Percentiles rank a stretch among this genome's conserved stretches.
Conservation (phyloP, 2,113 vertebrate genomes). For the Phoxinus phoxinus region DNA sequence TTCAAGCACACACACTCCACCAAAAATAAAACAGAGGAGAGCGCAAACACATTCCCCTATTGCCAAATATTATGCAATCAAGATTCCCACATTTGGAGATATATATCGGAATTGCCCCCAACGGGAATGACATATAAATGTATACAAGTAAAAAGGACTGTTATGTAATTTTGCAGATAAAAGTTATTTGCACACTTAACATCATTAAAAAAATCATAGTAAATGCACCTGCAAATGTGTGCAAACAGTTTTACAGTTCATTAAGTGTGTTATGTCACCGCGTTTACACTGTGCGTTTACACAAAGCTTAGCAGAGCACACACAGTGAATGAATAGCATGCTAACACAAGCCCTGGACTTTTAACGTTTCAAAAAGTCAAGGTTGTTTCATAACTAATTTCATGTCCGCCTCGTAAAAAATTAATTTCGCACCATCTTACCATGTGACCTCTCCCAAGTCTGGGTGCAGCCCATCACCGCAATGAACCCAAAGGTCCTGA, state of each 20-base stretch:
- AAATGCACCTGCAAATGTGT: not conserved
- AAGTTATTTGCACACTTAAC: slow-evolving; percentile 1
- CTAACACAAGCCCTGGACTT: not conserved
- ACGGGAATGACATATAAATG: too few relatives aligned
- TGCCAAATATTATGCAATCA: not conserved
- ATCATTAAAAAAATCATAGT: not conserved
- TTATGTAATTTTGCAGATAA: too few relatives aligned
- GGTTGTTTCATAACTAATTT: not conserved
- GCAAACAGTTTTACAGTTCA: not conserved
- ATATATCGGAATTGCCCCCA: not conserved
- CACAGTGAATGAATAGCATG: not conserved
- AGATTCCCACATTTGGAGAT: not conserved
- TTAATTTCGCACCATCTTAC: not conserved
- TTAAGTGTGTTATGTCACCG: not conserved
- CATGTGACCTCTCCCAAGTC: not conserved
- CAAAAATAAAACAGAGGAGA: not conserved
- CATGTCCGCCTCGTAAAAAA: too few relatives aligned
- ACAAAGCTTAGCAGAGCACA: not conserved
- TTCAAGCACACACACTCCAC: too few relatives aligned
- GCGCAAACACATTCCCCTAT: not conserved
- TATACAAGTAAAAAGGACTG: not conserved
- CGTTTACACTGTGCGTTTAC: slow-evolving; percentile 12
- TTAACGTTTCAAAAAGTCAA: not conserved
- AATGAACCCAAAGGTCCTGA: not conserved
- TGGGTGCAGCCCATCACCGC: not conserved